Conservation (phyloP, 2,888 invertebrate species). For the Harpagoxenus sublaevis region DNA sequence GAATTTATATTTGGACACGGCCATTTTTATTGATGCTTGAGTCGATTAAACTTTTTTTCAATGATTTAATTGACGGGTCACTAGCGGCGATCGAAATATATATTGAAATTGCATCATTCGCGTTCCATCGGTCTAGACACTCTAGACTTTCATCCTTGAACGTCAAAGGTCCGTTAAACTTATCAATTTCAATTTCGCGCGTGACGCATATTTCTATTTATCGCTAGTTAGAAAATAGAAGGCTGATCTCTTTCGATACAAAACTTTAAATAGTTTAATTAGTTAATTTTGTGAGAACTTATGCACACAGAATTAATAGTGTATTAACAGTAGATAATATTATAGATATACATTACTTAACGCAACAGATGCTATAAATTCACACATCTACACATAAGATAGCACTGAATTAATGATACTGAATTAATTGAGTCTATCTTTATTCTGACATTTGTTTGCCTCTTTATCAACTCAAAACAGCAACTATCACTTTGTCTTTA, state of each 20-base stretch:
- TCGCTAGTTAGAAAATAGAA: background rate
- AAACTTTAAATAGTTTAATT: background rate
- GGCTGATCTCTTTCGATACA: background rate
- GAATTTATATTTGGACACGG: conserved; percentile 51
- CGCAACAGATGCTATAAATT: too few relatives aligned
- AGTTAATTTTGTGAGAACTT: background rate
- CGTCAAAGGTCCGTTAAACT: background rate
- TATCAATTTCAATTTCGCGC: background rate
- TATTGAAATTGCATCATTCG: background rate
- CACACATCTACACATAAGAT: background rate
- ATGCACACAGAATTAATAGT: background rate
- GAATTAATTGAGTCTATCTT: background rate
- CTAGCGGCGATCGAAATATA: background rate
- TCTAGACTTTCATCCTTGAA: background rate
- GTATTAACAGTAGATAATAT: background rate
- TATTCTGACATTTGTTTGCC: background rate
- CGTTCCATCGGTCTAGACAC: background rate
- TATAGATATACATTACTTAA: background rate
- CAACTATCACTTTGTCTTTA: background rate
- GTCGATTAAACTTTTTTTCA: background rate
- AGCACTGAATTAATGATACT: background rate
- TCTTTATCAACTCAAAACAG: background rate
- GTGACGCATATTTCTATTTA: background rate
- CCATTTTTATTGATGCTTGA: conserved; percentile 8
- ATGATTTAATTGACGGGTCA: background rate